Conservation (phyloP, 2,113 vertebrate genomes). For the Oryzias melastigma region DNA sequence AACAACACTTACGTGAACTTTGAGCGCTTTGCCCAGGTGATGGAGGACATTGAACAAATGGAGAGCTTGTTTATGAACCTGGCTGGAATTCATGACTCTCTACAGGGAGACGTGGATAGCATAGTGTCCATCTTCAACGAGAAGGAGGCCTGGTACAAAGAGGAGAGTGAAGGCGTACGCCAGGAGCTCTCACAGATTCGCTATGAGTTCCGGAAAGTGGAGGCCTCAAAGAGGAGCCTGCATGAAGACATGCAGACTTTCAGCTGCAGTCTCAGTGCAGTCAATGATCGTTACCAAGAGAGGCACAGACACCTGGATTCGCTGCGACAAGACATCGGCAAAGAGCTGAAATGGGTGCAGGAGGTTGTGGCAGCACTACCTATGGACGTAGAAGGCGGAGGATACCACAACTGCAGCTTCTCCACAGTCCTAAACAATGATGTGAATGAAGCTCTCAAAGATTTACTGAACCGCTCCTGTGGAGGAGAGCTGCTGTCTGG, state of each 20-base stretch:
- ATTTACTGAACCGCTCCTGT: slow-evolving; percentile 79
- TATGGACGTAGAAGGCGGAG: slow-evolving; percentile 53
- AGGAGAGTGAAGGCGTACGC: slow-evolving; percentile 85
- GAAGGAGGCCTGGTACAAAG: slow-evolving; percentile 93
- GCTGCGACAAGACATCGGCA: slow-evolving; percentile 80
- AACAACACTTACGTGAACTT: slow-evolving; percentile 95
- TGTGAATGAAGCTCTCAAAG: slow-evolving; percentile 81
- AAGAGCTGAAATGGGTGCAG: slow-evolving; percentile 86
- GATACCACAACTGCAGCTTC: slow-evolving; percentile 63
- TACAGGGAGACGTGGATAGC: slow-evolving; percentile 88
- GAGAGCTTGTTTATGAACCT: slow-evolving; percentile 73
- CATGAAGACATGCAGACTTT: slow-evolving; percentile 80
- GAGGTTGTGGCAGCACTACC: slow-evolving; percentile 80
- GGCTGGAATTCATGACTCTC: slow-evolving; percentile 70
- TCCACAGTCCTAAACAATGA: slow-evolving; percentile 75
- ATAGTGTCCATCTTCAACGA: slow-evolving; percentile 89
- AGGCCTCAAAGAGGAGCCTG: slow-evolving; percentile 82
- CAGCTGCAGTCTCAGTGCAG: slow-evolving; percentile 50
- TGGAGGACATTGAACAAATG: slow-evolving; percentile 82
- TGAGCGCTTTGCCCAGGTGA: slow-evolving; percentile 85
- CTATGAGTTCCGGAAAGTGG: slow-evolving; percentile 87
- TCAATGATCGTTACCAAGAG: slow-evolving; percentile 75
- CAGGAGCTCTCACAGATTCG: slow-evolving; percentile 72
- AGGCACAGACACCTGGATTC: slow-evolving; percentile 79
- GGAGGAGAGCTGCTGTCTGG: slow-evolving; percentile 79